Percentiles rank a stretch among this genome's conserved stretches.
These are phyloP conservation scores for Phenacoccus solenopsis DNA, from an alignment of 1,140 invertebrate species.

Conservation along the genomic window DNA sequence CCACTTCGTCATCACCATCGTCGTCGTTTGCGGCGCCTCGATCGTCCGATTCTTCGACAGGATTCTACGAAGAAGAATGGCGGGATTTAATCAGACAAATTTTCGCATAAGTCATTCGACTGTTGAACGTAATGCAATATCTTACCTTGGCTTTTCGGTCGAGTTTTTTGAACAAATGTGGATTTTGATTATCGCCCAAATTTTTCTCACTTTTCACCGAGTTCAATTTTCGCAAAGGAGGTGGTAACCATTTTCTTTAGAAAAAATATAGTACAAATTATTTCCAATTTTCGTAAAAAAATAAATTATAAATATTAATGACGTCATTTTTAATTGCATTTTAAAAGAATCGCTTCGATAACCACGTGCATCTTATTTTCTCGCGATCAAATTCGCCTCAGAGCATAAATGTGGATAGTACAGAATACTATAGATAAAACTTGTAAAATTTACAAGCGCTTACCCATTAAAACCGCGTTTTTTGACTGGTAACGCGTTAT, in stretches of 20 bases:
- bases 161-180: conserved; percentile 57
- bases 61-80: not conserved
- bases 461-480: not conserved
- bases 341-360: too few relatives aligned
- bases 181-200: conserved; percentile 36
- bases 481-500: not conserved
- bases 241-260: conserved; percentile 77
- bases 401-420: too few relatives aligned
- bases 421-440: too few relatives aligned
- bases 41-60: conserved; percentile 13
- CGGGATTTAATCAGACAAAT: not conserved
- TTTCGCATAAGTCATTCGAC: too few relatives aligned
- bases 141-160: conserved; percentile 68
- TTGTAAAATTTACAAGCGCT: not conserved
- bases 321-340: too few relatives aligned
- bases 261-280: too few relatives aligned
- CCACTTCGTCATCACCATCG: conserved; percentile 65
- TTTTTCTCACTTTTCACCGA: conserved; percentile 74
- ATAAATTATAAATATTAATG: too few relatives aligned
- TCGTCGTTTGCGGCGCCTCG: conserved; percentile 34
- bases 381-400: too few relatives aligned
- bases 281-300: too few relatives aligned
- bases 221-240: conserved; percentile 74
- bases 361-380: too few relatives aligned
- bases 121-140: not conserved